A percentile compares a stretch with the other conserved stretches of the same genome.
phyloP scores from a whole-genome alignment of 2,888 invertebrate species.

The Ctenicera cuprea region DNA sequence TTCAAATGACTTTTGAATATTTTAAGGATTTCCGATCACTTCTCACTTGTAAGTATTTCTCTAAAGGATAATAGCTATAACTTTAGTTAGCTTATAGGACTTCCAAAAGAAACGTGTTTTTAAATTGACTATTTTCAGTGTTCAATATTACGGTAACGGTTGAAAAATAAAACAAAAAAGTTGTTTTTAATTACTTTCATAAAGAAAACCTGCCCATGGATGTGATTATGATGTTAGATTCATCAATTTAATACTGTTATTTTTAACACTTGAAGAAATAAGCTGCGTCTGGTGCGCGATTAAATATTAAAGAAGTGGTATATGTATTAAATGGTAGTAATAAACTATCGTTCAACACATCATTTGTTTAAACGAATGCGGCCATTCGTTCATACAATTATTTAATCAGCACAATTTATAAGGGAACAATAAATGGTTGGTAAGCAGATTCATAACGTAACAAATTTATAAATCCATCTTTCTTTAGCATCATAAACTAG shows the following conservation, averaged over 20 bases:
- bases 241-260: neutral
- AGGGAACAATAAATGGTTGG: conserved; percentile 45
- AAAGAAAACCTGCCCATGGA: too few species aligned
- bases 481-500: conserved; percentile 53
- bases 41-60: too few species aligned
- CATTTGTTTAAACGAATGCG: conserved; percentile 38
- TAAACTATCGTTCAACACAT: conserved; percentile 48
- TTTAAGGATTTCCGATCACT: too few species aligned
- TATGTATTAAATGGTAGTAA: conserved; percentile 43
- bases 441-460: conserved; percentile 47
- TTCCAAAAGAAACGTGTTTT: too few species aligned
- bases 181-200: too few species aligned
- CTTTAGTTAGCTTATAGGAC: too few species aligned
- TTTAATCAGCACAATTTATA: conserved; percentile 50
- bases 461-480: conserved; percentile 55
- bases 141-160: too few species aligned
- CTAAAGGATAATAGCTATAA: too few species aligned
- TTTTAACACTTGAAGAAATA: neutral
- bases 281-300: neutral
- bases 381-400: conserved; percentile 42
- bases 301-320: conserved; percentile 16
- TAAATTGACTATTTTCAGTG: too few species aligned
- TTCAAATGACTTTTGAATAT: neutral
- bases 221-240: too few species aligned
- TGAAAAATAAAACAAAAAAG: too few species aligned